Base-by-base conservation (phyloP, 2,797 vertebrate species). In the Liasis olivaceus region DNA sequence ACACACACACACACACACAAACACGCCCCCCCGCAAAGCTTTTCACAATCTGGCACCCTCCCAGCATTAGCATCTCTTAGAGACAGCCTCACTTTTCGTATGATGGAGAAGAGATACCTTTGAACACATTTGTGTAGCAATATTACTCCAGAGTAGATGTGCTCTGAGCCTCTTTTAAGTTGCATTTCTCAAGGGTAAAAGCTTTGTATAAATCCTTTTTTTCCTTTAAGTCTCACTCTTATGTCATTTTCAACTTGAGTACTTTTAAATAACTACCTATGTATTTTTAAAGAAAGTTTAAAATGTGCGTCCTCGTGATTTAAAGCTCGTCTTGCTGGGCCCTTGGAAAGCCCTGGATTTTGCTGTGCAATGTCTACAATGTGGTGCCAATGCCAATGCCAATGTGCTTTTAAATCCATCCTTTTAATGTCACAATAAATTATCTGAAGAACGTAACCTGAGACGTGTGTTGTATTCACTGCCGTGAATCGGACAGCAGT, bases 381-480 rank as follows among this genome's bases (percentile, higher is more conserved):
- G 51, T 94, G 91, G 64, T 88, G 85, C 24, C 54, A 3, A 47
- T 69, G 26, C 31, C 26, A 63, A 77, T 92, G 66, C 54, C 90
- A 85, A 1, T 96, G 97, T 95, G 94, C 96, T 97, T 96, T 96
- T 42, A 51, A 95, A 36, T 96, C 96, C 92, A 90, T 90, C 94
- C 95, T 95, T 95, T 96, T 95, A 96, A 94, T 96, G 93, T 93
- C 93, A n/a, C 95, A 98, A 98, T 98, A 98, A 98, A 98, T 96
- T 95, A 96, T 97, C 94, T 94, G 94, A 96, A 97, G 96, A 93
- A 89, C 47, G 88, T 91, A 91, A 20, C 20, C 20, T 58, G 60
- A 89, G 60, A 86, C 92, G 91, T n/a, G 60, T 96, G 77, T 94
- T 72, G 91, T 91, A 63, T 89, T 47, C 5, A 17, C 66, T 85